Evolutionary conservation across 2,113 vertebrate genomes (phyloP).

Genomic region (Neogale vison): DNA sequence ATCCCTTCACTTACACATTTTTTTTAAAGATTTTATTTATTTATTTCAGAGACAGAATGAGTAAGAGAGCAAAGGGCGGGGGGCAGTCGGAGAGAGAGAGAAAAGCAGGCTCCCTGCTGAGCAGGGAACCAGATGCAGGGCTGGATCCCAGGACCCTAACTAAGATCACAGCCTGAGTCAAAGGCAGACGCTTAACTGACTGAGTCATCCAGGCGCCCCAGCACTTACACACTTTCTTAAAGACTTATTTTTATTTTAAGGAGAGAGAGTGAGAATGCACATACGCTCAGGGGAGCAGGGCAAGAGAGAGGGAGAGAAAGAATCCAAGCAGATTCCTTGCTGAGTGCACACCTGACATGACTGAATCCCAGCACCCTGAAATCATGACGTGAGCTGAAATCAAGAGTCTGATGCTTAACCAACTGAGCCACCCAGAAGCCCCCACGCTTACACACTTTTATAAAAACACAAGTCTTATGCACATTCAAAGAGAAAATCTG

Average conservation of each 20-base stretch:
- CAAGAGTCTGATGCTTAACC: neutral
- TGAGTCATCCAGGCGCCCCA: neutral
- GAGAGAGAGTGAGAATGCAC: neutral
- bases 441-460: neutral
- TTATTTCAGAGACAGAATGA: neutral
- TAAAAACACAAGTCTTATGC: neutral
- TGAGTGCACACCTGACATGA: neutral
- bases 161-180: too few relatives aligned
- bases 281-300: too few relatives aligned
- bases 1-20: neutral
- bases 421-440: neutral
- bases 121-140: too few relatives aligned
- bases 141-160: too few relatives aligned
- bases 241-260: neutral
- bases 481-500: constrained; percentile 20
- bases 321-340: neutral
- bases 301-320: neutral
- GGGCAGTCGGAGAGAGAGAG: too few relatives aligned
- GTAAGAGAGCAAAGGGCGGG: neutral
- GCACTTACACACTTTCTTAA: neutral
- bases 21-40: neutral
- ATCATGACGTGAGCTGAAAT: neutral
- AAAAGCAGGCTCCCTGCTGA: too few relatives aligned
- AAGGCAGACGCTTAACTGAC: too few relatives aligned
- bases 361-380: neutral